Evolutionary conservation across 2,888 invertebrate genomes (phyloP).

Genomic region (Deilephila porcellus): DNA sequence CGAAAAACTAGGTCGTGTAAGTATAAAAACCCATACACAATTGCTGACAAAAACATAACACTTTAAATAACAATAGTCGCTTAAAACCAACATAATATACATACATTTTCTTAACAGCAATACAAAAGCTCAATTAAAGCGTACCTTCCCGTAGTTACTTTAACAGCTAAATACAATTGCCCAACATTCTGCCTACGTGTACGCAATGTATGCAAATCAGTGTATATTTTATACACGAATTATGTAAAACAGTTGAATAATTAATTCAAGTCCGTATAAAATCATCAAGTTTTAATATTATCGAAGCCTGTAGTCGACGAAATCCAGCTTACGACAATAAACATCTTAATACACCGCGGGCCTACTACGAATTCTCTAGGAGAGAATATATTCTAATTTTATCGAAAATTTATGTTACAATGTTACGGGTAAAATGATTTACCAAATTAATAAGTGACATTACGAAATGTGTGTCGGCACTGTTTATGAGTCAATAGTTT

Average conservation of each 20-base stretch:
- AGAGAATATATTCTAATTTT: no score
- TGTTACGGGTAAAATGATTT: no score
- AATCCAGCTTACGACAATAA: conserved; percentile 35
- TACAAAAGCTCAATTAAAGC: conserved; percentile 23
- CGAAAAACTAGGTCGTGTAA: background rate
- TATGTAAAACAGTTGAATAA: conserved; percentile 29
- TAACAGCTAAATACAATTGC: conserved; percentile 14
- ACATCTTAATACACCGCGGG: conserved; percentile 30
- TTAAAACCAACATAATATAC: background rate
- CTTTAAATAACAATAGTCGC: background rate
- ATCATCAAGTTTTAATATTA: conserved; percentile 36
- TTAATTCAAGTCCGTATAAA: conserved; percentile 28
- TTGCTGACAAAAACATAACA: background rate
- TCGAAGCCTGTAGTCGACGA: conserved; percentile 30
- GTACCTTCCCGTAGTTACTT: conserved; percentile 12
- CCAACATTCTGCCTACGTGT: conserved; percentile 7
- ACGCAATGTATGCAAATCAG: conserved; percentile 14
- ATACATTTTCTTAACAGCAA: background rate
- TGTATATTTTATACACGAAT: conserved; percentile 23
- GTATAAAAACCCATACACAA: background rate
- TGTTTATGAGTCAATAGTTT: no score
- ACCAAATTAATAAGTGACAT: no score
- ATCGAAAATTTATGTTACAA: no score
- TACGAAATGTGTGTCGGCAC: no score
- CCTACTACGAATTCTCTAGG: conserved; percentile 7